Conservation (phyloP, 2,797 vertebrate species). For the Dallia pectoralis region DNA sequence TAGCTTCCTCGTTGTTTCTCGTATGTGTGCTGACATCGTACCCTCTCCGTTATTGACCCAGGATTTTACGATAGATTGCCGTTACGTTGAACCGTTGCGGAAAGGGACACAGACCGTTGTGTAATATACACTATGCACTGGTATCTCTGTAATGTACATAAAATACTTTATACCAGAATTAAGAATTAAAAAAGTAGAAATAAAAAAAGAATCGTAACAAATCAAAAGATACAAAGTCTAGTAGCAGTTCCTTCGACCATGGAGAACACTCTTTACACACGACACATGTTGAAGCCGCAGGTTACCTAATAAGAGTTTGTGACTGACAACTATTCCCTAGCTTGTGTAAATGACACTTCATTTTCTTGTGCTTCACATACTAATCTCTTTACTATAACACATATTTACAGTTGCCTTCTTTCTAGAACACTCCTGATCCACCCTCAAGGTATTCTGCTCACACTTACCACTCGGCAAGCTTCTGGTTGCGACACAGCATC, state of each 20-base stretch:
- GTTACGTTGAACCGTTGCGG: slow-evolving; percentile 85
- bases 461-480: background rate
- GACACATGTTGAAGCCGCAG: slow-evolving; percentile 82
- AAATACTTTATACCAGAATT: slow-evolving; percentile 98
- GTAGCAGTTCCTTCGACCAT: slow-evolving; percentile 81
- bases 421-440: slow-evolving; percentile 50
- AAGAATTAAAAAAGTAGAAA: slow-evolving; percentile 79
- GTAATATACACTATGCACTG: slow-evolving; percentile 96
- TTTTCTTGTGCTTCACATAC: slow-evolving; percentile 90
- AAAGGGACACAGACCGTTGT: slow-evolving; percentile 87
- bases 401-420: slow-evolving; percentile 67
- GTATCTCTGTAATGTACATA: slow-evolving; percentile 93
- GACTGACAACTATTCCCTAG: slow-evolving; percentile 83
- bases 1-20: slow-evolving; percentile 44
- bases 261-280: slow-evolving; percentile 77
- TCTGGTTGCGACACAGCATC: slow-evolving; percentile 3
- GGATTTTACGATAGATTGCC: slow-evolving; percentile 70
- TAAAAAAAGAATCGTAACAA: slow-evolving; percentile 53
- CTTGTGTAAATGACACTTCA: slow-evolving; percentile 70
- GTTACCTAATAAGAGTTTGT: slow-evolving; percentile 66
- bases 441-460: slow-evolving; percentile 50
- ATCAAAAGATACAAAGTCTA: slow-evolving; percentile 76
- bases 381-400: slow-evolving; percentile 65
- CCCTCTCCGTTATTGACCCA: background rate
- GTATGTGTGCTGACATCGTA: slow-evolving; percentile 15